Evolutionary conservation across 1,140 invertebrate genomes (phyloP).

Genomic region (Brachionus sp.): DNA sequence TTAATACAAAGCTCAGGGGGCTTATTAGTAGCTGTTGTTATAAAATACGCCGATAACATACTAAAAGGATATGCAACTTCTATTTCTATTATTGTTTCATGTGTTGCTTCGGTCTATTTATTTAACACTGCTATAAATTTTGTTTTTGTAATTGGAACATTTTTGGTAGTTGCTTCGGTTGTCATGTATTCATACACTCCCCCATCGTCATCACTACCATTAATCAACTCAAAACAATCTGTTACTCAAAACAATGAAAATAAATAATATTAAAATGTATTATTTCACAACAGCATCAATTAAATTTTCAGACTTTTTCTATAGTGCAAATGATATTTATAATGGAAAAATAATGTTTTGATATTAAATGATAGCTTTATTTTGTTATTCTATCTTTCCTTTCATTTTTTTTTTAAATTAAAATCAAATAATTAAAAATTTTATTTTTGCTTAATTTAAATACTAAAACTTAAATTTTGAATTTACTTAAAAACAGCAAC

Average conservation of each 20-base stretch:
- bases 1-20: conserved; percentile 60
- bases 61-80: conserved; percentile 50
- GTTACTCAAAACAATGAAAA: not conserved
- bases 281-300: not conserved
- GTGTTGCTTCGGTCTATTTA: conserved; percentile 35
- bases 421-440: not conserved
- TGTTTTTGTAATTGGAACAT: conserved; percentile 24
- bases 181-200: conserved; percentile 43
- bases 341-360: no score
- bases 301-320: no score
- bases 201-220: not conserved
- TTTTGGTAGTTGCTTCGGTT: conserved; percentile 28
- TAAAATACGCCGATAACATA: conserved; percentile 65
- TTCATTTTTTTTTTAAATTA: not conserved
- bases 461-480: not conserved
- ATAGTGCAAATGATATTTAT: no score
- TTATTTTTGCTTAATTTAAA: not conserved
- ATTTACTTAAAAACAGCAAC: not conserved
- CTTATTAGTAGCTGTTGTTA: conserved; percentile 61
- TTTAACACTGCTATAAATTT: conserved; percentile 39
- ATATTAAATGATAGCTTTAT: no score
- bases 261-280: not conserved
- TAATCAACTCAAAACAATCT: not conserved
- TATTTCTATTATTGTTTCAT: conserved; percentile 46
- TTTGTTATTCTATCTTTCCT: no score